A percentile compares a stretch with the other conserved stretches of the same genome.
Conservation (phyloP, 30 jellyfish, hydroid and myxozoan genomes). For the Rhopilema esculentum region DNA sequence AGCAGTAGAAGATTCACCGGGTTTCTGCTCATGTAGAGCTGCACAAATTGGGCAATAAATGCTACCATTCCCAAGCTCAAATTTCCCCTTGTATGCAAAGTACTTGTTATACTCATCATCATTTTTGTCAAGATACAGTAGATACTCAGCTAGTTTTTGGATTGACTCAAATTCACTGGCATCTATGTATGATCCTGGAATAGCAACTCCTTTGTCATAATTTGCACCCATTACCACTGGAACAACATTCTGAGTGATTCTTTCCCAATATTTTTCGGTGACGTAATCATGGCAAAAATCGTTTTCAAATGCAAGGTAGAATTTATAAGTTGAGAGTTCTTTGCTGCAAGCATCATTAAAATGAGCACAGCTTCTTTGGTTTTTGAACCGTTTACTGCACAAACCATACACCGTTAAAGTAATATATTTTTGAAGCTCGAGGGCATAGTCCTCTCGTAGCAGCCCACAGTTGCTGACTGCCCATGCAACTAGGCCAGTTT, state of each 20-base stretch:
- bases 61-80: constrained; percentile 20
- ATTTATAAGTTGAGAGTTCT: constrained; percentile 62
- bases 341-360: constrained; percentile 52
- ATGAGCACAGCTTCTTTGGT: constrained; percentile 66
- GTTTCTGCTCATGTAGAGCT: constrained; percentile 1
- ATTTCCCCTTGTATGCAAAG: constrained; percentile 74
- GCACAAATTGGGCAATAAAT: constrained; percentile 11
- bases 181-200: constrained; percentile 92
- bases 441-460: constrained; percentile 70
- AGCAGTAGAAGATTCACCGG: not conserved
- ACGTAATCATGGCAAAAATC: constrained; percentile 88
- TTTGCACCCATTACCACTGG: constrained; percentile 90
- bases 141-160: constrained; percentile 71
- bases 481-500: constrained; percentile 75
- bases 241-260: constrained; percentile 59
- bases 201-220: constrained; percentile 54
- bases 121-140: constrained; percentile 60
- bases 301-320: constrained; percentile 84
- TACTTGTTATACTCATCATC: constrained; percentile 78
- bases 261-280: constrained; percentile 84
- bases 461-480: constrained; percentile 79
- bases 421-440: constrained; percentile 72
- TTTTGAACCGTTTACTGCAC: constrained; percentile 67
- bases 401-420: constrained; percentile 85
- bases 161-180: constrained; percentile 70